Conservation (phyloP, 2,113 vertebrate genomes). For the Sinocyclocheilus rhinocerous region DNA sequence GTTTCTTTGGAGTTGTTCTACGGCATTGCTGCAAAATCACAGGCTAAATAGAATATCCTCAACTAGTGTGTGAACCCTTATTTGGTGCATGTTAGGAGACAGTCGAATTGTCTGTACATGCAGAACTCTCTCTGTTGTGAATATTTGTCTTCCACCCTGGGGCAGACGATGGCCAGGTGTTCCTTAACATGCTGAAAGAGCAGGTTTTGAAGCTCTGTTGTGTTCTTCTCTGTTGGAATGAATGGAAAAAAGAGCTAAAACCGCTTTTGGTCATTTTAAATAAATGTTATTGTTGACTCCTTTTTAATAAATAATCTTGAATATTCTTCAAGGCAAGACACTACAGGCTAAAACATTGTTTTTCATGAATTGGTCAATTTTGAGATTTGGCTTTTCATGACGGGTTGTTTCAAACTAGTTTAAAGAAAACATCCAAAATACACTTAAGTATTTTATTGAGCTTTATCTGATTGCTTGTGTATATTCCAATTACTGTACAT, state of each 20-base stretch:
- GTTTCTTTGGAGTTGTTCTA: not conserved
- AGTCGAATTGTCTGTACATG: conserved; percentile 16
- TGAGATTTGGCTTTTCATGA: not conserved
- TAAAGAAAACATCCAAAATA: no score
- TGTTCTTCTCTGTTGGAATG: not conserved
- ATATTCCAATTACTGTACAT: no score
- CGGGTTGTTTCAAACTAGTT: no score
- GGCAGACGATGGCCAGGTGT: conserved; percentile 25
- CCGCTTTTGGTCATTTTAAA: not conserved
- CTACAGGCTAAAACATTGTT: no score
- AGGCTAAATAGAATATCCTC: not conserved
- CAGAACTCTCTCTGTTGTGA: not conserved
- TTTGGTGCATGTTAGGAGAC: not conserved
- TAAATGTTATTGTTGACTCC: not conserved
- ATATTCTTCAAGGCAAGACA: no score
- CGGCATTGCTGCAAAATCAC: no score
- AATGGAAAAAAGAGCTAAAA: not conserved
- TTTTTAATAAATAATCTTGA: not conserved
- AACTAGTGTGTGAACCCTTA: not conserved
- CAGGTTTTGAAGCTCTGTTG: not conserved
- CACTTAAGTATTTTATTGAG: no score
- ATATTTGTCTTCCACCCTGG: not conserved
- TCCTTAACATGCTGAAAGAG: not conserved
- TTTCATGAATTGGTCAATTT: no score
- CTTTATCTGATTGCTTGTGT: no score